A percentile compares a stretch with the other conserved stretches of the same genome.
Evolutionary conservation across 2,797 vertebrate genomes (phyloP).

Genomic region (Todus mexicanus): DNA sequence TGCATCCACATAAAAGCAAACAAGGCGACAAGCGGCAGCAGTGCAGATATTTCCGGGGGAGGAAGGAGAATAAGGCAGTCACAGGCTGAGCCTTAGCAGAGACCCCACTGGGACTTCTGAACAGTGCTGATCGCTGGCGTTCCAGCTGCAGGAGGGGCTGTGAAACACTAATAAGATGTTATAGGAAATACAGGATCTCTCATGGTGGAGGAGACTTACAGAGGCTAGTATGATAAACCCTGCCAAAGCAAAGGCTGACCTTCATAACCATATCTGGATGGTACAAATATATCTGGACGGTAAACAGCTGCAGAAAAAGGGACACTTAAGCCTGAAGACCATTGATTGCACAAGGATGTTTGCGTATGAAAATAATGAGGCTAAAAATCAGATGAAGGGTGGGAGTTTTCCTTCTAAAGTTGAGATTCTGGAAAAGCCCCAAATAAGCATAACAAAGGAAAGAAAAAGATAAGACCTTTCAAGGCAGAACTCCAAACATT

Average conservation of each 20-base stretch:
- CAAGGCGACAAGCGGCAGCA: not conserved
- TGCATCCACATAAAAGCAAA: not conserved
- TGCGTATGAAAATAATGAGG: not conserved
- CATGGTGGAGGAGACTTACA: not conserved
- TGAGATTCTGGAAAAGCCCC: not conserved
- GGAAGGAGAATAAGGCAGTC: not conserved
- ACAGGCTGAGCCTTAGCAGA: not conserved
- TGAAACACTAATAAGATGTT: not conserved
- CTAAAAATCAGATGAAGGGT: not conserved
- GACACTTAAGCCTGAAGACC: not conserved
- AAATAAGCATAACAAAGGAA: not conserved
- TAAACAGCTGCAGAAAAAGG: slow-evolving; percentile 26
- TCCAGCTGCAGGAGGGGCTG: not conserved
- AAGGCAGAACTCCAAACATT: not conserved
- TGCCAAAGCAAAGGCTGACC: not conserved
- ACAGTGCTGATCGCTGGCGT: not conserved
- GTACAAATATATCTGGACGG: not conserved
- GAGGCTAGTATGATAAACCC: not conserved
- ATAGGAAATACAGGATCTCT: not conserved
- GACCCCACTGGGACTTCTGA: not conserved
- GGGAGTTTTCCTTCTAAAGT: not conserved
- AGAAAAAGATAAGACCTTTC: not conserved
- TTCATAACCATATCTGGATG: not conserved
- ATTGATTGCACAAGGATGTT: not conserved
- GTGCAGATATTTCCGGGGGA: not conserved